phyloP scores from a whole-genome alignment of 2,797 vertebrate species.

The Oreonectes daqikongensis region DNA sequence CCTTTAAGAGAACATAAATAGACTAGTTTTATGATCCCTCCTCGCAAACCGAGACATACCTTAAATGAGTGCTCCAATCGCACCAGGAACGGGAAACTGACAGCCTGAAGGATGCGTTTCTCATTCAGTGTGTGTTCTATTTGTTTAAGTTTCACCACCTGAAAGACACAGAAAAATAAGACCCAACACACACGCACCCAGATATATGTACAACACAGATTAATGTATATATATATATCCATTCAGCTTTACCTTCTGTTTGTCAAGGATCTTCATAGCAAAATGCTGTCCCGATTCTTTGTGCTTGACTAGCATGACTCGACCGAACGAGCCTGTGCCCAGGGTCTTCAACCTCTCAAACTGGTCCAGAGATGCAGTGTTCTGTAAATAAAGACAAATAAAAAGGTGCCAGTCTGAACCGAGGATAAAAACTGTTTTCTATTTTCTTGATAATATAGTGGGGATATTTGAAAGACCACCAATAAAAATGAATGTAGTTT shows the following conservation, averaged over 20 bases:
- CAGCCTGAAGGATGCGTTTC: constrained; percentile 92
- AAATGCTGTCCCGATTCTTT: constrained; percentile 87
- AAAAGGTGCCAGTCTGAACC: neutral
- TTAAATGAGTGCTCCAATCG: constrained; percentile 92
- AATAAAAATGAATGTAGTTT: neutral
- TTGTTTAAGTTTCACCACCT: constrained; percentile 96
- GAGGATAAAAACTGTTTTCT: neutral
- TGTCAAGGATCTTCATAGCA: constrained; percentile 97
- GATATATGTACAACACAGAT: neutral
- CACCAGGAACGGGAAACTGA: constrained; percentile 92
- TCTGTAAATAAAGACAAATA: constrained; percentile 68
- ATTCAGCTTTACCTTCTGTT: constrained; percentile 85
- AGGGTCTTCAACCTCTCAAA: constrained; percentile 94
- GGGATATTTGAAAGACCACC: neutral
- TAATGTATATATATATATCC: neutral
- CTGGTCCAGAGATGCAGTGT: constrained; percentile 89
- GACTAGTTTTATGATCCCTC: no score
- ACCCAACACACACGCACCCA: neutral
- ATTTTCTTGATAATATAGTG: neutral
- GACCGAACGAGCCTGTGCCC: constrained; percentile 91
- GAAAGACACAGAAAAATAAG: constrained; percentile 9
- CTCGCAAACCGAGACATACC: constrained; percentile 67
- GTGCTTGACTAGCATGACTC: constrained; percentile 94
- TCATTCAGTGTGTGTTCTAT: constrained; percentile 94
- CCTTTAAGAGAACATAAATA: no score